These are phyloP conservation scores for Hoplostethus mediterraneus DNA, from an alignment of 2,797 vertebrate species.

Conservation along the genomic window DNA sequence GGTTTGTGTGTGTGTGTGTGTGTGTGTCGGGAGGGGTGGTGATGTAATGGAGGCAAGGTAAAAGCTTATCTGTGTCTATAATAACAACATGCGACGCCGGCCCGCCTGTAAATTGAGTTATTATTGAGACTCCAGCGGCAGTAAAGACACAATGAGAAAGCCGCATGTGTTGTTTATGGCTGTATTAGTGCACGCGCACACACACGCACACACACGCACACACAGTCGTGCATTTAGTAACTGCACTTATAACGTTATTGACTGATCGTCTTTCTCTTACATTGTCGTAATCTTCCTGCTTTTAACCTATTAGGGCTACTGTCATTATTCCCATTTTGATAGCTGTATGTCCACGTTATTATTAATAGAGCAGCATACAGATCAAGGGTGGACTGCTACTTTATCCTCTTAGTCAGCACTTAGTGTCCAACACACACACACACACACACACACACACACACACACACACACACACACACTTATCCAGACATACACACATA, in stretches of 20 bases:
- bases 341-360: conserved; percentile 24
- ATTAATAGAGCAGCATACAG: conserved; percentile 42
- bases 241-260: conserved; percentile 36
- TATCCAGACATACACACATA: conserved; percentile 18
- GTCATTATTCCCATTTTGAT: conserved; percentile 20
- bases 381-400: conserved; percentile 45
- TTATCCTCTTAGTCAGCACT: conserved; percentile 68
- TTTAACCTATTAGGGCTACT: conserved; percentile 49
- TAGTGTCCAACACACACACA: conserved; percentile 33
- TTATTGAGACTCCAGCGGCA: neutral
- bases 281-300: conserved; percentile 34
- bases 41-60: neutral
- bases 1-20: neutral
- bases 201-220: conserved; percentile 5
- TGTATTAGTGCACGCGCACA: conserved; percentile 6
- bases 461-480: conserved; percentile 13
- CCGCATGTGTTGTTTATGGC: conserved; percentile 27
- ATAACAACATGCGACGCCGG: conserved; percentile 14
- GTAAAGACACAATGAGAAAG: conserved; percentile 13
- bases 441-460: conserved; percentile 10
- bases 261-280: conserved; percentile 23
- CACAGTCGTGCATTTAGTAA: conserved; percentile 28
- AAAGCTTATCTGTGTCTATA: neutral
- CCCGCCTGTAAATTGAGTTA: conserved; percentile 18
- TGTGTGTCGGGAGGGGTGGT: neutral